A percentile compares a stretch with the other conserved stretches of the same genome.
phyloP scores from a whole-genome alignment of 2,113 vertebrate genomes.

The Equus przewalskii region DNA sequence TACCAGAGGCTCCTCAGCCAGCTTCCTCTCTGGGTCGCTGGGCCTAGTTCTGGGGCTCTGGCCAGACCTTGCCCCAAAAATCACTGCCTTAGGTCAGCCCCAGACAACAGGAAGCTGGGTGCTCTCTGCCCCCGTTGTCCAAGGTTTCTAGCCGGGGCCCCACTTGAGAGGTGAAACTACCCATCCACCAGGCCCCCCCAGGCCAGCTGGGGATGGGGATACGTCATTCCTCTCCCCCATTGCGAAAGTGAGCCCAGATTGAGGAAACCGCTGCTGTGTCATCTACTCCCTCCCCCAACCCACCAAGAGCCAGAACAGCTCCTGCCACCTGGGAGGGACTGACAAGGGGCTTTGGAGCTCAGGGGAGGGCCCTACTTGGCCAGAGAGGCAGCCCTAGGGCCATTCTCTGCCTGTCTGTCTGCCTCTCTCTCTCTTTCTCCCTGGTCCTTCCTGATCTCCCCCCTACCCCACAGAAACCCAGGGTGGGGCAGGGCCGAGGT shows the following conservation, averaged over 20 bases:
- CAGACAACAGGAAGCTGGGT: constrained; percentile 74
- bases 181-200: neutral
- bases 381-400: neutral
- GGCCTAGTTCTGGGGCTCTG: constrained; percentile 13
- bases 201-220: neutral
- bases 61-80: constrained; percentile 72
- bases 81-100: constrained; percentile 72
- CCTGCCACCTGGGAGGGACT: neutral
- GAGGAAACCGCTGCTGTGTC: neutral
- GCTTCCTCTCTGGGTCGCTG: constrained; percentile 65
- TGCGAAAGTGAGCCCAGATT: constrained; percentile 51
- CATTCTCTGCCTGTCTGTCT: neutral
- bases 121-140: neutral
- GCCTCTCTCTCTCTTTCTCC: neutral
- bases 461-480: neutral
- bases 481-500: neutral
- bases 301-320: neutral
- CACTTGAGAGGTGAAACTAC: constrained; percentile 33
- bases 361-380: neutral
- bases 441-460: neutral
- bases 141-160: constrained; percentile 48
- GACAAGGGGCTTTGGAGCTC: neutral
- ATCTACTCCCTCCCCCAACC: neutral
- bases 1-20: neutral
- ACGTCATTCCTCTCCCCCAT: constrained; percentile 37